Conservation (phyloP, 2,888 invertebrate genomes). For the Brenthis hecate region DNA sequence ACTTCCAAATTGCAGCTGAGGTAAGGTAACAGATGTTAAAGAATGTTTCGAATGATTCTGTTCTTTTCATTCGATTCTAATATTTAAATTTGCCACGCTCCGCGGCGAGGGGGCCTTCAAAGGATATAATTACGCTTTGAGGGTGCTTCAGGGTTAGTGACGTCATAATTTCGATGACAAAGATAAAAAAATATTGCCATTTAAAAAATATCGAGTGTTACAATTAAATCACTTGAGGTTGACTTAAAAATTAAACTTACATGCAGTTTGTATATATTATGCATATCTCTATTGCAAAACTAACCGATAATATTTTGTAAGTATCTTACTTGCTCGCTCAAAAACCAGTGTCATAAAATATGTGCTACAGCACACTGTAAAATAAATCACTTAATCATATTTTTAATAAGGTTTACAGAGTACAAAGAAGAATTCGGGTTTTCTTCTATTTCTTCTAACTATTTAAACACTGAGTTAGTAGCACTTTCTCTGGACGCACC, state of each 20-base stretch:
- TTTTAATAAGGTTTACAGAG: too few species aligned
- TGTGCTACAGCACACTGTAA: too few species aligned
- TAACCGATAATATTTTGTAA: too few species aligned
- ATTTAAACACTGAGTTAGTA: too few species aligned
- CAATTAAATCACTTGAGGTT: background rate
- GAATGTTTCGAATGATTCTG: constrained; percentile 47
- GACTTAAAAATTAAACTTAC: background rate
- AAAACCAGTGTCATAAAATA: too few species aligned
- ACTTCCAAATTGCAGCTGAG: constrained; percentile 38
- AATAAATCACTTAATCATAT: too few species aligned
- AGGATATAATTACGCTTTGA: constrained; percentile 56
- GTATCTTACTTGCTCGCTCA: too few species aligned
- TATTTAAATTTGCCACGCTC: constrained; percentile 43
- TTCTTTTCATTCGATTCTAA: constrained; percentile 43
- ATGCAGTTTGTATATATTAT: too few species aligned
- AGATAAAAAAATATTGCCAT: background rate
- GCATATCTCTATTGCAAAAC: too few species aligned
- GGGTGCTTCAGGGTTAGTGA: constrained; percentile 28
- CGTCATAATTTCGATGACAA: constrained; percentile 15
- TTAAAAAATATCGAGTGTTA: background rate
- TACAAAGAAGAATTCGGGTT: too few species aligned
- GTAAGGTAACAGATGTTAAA: constrained; percentile 53
- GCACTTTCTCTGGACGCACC: too few species aligned
- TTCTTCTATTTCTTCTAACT: too few species aligned
- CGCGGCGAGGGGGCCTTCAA: constrained; percentile 54